These are phyloP conservation scores for Heliothis subflexa DNA, from an alignment of 1,140 invertebrate genomes.

Conservation along the genomic window DNA sequence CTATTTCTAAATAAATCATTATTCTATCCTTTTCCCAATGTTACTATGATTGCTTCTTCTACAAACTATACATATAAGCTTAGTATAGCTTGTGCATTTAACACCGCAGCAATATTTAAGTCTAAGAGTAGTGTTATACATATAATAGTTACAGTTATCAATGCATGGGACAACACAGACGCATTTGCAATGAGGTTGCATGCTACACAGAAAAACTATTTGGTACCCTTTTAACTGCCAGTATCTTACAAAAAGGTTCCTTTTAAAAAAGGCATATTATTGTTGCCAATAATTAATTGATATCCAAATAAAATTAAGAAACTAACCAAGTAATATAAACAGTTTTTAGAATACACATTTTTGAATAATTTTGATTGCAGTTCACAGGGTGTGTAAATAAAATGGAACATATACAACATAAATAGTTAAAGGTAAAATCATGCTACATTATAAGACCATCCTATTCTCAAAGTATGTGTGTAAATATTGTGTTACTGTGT, in stretches of 20 bases:
- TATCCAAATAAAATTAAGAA: too few species aligned
- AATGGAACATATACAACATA: constrained; percentile 1
- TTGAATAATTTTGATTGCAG: constrained; percentile 1
- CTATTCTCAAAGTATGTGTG: constrained; percentile 28
- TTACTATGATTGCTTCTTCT: too few species aligned
- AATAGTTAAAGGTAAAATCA: constrained; percentile 20
- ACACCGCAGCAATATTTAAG: constrained; percentile 15
- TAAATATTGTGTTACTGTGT: constrained; percentile 1
- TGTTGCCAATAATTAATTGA: not conserved
- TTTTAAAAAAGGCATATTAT: not conserved
- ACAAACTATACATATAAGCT: too few species aligned
- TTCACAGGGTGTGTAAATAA: constrained; percentile 12
- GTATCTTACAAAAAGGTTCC: too few species aligned
- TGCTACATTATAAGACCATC: constrained; percentile 36
- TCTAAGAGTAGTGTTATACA: not conserved
- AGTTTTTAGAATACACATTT: not conserved
- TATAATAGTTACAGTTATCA: constrained; percentile 63
- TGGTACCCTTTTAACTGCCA: constrained; percentile 30
- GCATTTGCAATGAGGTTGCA: constrained; percentile 54
- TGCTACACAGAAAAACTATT: constrained; percentile 45
- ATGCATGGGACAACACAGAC: constrained; percentile 74
- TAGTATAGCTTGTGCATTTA: not conserved
- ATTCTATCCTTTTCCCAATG: too few species aligned
- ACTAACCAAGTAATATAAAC: too few species aligned
- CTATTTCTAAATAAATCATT: too few species aligned